Conservation (phyloP, 2,888 invertebrate genomes). For the Athetis lepigone region DNA sequence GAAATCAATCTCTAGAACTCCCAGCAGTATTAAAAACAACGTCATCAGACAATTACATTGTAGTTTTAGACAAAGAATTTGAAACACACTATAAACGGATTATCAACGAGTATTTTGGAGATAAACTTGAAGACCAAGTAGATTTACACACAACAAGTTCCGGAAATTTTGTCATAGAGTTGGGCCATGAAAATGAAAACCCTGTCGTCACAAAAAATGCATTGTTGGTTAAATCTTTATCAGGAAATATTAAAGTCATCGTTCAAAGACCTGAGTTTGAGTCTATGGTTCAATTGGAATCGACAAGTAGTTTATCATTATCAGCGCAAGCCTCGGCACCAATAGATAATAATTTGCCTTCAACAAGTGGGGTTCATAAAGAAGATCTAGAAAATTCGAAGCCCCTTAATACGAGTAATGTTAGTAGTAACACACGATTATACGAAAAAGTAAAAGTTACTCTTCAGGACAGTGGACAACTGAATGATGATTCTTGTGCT, state of each 20-base stretch:
- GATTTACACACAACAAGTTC: conserved; percentile 71
- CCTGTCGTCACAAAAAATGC: conserved; percentile 63
- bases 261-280: conserved; percentile 54
- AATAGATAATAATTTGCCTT: conserved; percentile 61
- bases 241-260: conserved; percentile 75
- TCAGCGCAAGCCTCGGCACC: conserved; percentile 62
- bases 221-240: conserved; percentile 69
- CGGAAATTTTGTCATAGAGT: conserved; percentile 69
- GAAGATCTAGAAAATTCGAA: conserved; percentile 42
- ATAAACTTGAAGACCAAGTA: conserved; percentile 64
- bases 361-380: conserved; percentile 38
- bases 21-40: conserved; percentile 73
- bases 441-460: conserved; percentile 64
- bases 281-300: conserved; percentile 21
- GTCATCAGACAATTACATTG: conserved; percentile 73
- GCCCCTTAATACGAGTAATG: conserved; percentile 53
- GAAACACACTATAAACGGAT: conserved; percentile 70
- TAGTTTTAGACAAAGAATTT: conserved; percentile 81
- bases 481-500: conserved; percentile 60
- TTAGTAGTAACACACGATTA: conserved; percentile 71
- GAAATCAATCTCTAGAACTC: conserved; percentile 55
- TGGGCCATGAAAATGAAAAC: conserved; percentile 59
- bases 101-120: conserved; percentile 62
- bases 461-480: conserved; percentile 56
- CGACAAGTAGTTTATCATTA: conserved; percentile 34